Evolutionary conservation across 2,888 invertebrate species (phyloP), one percentile per base, ranked within the genome.

Genomic region (Tillus elongatus): DNA sequence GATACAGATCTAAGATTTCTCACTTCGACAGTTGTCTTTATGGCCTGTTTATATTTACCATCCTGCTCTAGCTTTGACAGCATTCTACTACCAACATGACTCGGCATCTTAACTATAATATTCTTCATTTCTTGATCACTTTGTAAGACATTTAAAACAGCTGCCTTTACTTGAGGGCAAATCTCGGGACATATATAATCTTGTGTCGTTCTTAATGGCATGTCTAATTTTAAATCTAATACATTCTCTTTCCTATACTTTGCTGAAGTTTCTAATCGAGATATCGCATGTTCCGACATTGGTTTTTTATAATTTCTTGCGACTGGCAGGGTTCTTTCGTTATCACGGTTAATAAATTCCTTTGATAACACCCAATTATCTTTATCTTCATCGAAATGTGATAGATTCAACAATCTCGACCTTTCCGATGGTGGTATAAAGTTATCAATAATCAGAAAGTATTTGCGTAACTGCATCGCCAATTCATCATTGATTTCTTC

Each of bases 401-500:
- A 77, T 47, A 85, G 71, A 30, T 79, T 77, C 42, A 82, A 71
- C 2, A 90, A 71, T 43, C 82, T 78, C 29, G 75, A 75, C 54
- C 83, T 81, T 40, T 87, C 86, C 57, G 86, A 86, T 1, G 75
- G 74, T 4, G 90, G 90, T 55, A 92, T 84, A 66, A 92, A 92
- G 64, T 88, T 88, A 59, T 91, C 90, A 45, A 91, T 86, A 35
- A 90, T 80, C 19, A 91, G 72, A 57, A 82, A 83, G 64, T 89
- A 85, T 40, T 95, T 76, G 59, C 95, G 87, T 45, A 96, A 71
- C 61, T 93, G 93, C 47, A 78, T 83, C 44, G 90, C 83, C 39
- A 95, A 76, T 57, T 93, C 91, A 54, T 92, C 88, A 64, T 91
- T 87, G 2, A 84, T 82, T 64, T 84, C 83, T 66, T 96, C 95